Evolutionary conservation across 2,888 invertebrate species (phyloP).

Genomic region (Clivina fossor): DNA sequence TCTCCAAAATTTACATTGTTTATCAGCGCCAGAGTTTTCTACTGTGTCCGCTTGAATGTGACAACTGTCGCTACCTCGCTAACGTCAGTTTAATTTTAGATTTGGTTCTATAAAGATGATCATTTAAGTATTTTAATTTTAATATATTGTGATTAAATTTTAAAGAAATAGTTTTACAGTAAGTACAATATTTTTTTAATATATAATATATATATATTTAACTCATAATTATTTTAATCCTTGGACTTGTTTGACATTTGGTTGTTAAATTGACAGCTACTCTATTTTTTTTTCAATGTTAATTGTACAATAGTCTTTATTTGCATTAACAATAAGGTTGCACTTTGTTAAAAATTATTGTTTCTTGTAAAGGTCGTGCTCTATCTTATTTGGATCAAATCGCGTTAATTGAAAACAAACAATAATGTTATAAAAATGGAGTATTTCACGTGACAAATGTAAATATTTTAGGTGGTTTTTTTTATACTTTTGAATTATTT

Average conservation of each 20-base stretch:
- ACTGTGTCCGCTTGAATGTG: too few species aligned
- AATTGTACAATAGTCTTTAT: constrained; percentile 5
- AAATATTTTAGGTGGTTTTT: background rate
- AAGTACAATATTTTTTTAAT: constrained; percentile 2
- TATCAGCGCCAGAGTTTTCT: too few species aligned
- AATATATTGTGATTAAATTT: constrained; percentile 53
- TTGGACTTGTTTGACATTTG: constrained; percentile 11
- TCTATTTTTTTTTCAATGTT: background rate
- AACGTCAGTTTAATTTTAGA: background rate
- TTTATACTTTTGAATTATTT: background rate
- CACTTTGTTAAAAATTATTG: constrained; percentile 1
- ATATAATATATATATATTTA: background rate
- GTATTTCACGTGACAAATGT: background rate
- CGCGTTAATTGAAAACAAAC: background rate
- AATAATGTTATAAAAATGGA: background rate
- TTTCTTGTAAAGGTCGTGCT: background rate
- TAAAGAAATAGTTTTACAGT: constrained; percentile 8
- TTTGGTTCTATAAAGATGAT: background rate
- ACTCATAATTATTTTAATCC: background rate
- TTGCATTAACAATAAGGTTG: constrained; percentile 11
- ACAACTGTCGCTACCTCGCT: background rate
- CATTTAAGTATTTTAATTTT: background rate
- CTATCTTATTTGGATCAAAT: background rate
- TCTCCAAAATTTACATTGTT: too few species aligned
- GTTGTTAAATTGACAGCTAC: constrained; percentile 6